Evolutionary conservation across 2,888 invertebrate genomes (phyloP), one percentile per base, ranked within the genome.

Genomic region (Trileptium ribeirensis): DNA sequence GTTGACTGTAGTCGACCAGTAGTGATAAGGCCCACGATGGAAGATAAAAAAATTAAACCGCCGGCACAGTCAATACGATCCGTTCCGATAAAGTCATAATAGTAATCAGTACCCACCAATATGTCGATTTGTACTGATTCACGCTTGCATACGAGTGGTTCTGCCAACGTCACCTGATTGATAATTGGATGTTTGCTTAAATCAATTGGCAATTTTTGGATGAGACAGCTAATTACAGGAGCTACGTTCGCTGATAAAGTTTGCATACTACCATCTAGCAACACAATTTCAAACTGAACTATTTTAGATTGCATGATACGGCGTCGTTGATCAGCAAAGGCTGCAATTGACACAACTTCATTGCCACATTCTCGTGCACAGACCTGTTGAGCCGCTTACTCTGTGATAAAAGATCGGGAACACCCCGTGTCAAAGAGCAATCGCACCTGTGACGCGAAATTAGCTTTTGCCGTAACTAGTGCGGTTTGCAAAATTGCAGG

Each of bases 401-500:
- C n/a, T 37, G 77, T 38, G 8, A 75, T 75, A 39, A 38, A 36
- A 75, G 31, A 36, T 8, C 51, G 51, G 51, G 51, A 39, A 38
- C 77, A 38, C 29, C 77, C 77, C 38, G 77, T 75, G n/a, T 75
- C 77, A 24, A 75, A 36, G 33, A 75, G n/a, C 38, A 75, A 19
- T 38, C 38, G 39, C 8, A 36, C n/a, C 3, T 8, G n/a, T 8
- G 24, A 15, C 39, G 3, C 34, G n/a, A 15, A 33, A 37, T 75
- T 75, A 29, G 77, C 2, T 36, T 15, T 3, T 15, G 8, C 39
- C n/a, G 37, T 33, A 3, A n/a, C 37, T 8, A 24, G 39, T n/a
- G 37, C 39, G 8, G 77, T n/a, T n/a, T n/a, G n/a, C n/a, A n/a
- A n/a, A n/a, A n/a, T n/a, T n/a, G n/a, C n/a, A n/a, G n/a, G 24